Conservation (phyloP, 2,797 vertebrate species). For the Sebastes matsubarae region DNA sequence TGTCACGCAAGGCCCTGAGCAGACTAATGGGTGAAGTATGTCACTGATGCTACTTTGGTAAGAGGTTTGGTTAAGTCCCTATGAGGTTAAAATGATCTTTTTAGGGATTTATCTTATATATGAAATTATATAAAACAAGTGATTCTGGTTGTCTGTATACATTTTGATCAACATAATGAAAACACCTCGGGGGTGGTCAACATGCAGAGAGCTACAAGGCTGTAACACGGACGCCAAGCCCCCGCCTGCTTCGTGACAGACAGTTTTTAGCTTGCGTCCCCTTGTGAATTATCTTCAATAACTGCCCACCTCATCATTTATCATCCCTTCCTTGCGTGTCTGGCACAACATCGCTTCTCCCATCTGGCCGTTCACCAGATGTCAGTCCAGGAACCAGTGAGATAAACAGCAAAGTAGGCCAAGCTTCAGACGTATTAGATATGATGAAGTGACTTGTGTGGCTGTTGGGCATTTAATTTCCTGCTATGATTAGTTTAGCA, state of each 20-base stretch:
- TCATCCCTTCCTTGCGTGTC: conserved; percentile 5
- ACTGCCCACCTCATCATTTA: conserved; percentile 12
- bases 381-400: conserved; percentile 22
- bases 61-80: not conserved
- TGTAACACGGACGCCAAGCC: not conserved
- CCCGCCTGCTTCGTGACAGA: not conserved
- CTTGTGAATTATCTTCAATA: conserved; percentile 29
- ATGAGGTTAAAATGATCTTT: not conserved
- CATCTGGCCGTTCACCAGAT: conserved; percentile 13
- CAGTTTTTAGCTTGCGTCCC: not conserved
- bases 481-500: conserved; percentile 8
- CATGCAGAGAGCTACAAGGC: not conserved
- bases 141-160: not conserved
- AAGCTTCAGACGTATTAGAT: conserved; percentile 23
- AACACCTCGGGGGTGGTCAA: not conserved
- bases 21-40: not conserved
- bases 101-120: not conserved
- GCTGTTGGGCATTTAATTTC: conserved; percentile 32
- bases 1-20: not conserved
- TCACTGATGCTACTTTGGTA: not conserved
- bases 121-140: not conserved
- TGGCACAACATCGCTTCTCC: not conserved
- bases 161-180: not conserved
- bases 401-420: conserved; percentile 36
- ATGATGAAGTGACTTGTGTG: conserved; percentile 18